Base-by-base conservation (phyloP, 2,113 vertebrate species). In the Ellobius talpinus region DNA sequence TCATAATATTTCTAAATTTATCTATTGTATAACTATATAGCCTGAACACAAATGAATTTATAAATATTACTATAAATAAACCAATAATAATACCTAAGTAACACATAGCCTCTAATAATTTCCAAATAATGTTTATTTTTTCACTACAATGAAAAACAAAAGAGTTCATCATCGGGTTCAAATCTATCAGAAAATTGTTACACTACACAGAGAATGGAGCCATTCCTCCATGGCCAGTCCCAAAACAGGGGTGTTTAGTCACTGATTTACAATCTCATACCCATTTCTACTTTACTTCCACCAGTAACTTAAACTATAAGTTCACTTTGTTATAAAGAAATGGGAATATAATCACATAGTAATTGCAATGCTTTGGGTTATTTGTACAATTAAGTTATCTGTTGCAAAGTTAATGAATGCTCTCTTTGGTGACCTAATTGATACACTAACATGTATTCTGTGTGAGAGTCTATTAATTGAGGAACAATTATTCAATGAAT, bases 361-460 rank as follows among this genome's bases (percentile, higher is more conserved):
- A 98, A 98, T 98, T 98, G 94, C 87, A 97, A 95, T 95, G 97
- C 96, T 98, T 96, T 89, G 87, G 93, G 96, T 96, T 97, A 97
- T 97, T 97, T 98, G 93, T 97, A 96, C 96, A 94, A 98, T 96
- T 97, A 96, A 97, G 92, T 95, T 98, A 97, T 98, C 96, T 91
- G 79, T 95, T 97, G 94, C 58, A 94, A 97, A 96, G 88, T 96
- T 97, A 98, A 97, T 98, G 89, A 89, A 95, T 98, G 94, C 94
- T 97, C 91, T 94, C 82, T 86, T 91, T 91, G 45, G 77, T 96
- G 89, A 97, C 78, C 84, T 97, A 87, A 97, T 94, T 91, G 95
- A 97, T 96, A 94, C 39, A 90, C 33, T 93, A 96, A 95, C 78
- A 94, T 96, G 95, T 96, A 70, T 79, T 96, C 39, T 94, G 76